Percentiles rank a stretch among this genome's conserved stretches.
These are phyloP conservation scores for Gari tellinella DNA, from an alignment of 2,888 invertebrate genomes.

Conservation along the genomic window DNA sequence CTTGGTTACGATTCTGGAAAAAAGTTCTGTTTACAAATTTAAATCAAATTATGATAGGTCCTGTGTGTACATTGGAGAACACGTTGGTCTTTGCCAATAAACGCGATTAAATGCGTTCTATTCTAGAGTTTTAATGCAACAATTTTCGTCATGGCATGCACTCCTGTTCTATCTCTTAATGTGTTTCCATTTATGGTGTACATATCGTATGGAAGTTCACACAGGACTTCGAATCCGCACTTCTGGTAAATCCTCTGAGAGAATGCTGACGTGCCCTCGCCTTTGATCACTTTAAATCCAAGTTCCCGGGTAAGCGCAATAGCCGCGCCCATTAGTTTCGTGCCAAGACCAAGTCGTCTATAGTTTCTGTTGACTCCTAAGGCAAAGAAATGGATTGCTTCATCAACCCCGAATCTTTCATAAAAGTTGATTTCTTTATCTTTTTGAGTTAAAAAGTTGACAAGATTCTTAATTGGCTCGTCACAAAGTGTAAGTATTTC, in stretches of 20 bases:
- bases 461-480: conserved; percentile 32
- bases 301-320: conserved; percentile 43
- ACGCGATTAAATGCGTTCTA: too few relatives aligned
- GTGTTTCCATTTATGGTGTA: conserved; percentile 43
- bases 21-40: too few relatives aligned
- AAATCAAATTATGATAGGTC: too few relatives aligned
- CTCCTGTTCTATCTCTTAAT: conserved; percentile 39
- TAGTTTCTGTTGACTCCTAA: conserved; percentile 49
- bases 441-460: conserved; percentile 41
- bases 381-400: conserved; percentile 50
- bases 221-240: conserved; percentile 33
- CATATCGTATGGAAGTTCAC: conserved; percentile 40
- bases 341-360: conserved; percentile 45
- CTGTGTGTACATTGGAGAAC: too few relatives aligned
- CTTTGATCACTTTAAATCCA: conserved; percentile 48
- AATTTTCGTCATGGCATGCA: conserved; percentile 44
- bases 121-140: neutral
- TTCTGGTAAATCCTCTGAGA: conserved; percentile 55
- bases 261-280: conserved; percentile 53
- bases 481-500: conserved; percentile 18
- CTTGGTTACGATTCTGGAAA: too few relatives aligned
- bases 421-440: conserved; percentile 38
- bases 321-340: conserved; percentile 32
- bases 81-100: too few relatives aligned
- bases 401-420: conserved; percentile 25